Conservation (phyloP, 2,797 vertebrate genomes). For the Enteromius paludinosus region DNA sequence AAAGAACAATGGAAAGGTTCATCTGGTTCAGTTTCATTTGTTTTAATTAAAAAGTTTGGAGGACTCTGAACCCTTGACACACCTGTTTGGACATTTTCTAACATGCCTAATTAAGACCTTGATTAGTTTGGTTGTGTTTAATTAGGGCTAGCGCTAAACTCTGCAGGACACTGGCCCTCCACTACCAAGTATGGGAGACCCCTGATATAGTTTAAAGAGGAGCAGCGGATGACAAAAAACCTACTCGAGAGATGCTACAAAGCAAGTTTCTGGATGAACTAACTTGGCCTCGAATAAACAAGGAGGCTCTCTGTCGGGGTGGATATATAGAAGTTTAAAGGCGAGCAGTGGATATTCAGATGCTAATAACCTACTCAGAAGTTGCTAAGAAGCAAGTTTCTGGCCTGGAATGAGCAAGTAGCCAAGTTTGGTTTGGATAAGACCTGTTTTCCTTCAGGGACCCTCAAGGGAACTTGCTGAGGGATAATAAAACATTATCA, state of each 20-base stretch:
- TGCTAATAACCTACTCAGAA: not conserved
- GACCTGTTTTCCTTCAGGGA: not conserved
- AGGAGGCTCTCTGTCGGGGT: not conserved
- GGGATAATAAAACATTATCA: not conserved
- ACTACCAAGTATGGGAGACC: not conserved
- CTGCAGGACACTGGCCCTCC: not conserved
- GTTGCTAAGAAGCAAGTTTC: not conserved
- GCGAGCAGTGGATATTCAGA: not conserved
- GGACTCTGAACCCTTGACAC: not conserved
- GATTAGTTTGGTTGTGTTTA: not conserved
- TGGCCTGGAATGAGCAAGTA: not conserved
- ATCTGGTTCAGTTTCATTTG: too few species aligned
- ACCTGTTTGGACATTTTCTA: not conserved
- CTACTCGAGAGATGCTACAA: not conserved
- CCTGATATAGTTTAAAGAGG: not conserved
- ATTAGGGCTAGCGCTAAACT: not conserved
- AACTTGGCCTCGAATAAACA: not conserved
- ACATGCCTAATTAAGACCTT: not conserved
- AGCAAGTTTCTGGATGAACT: not conserved
- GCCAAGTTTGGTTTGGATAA: not conserved
- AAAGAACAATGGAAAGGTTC: not conserved
- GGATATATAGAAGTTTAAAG: not conserved
- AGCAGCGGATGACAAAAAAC: not conserved
- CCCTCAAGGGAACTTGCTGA: conserved; percentile 9
- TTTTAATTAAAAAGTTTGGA: too few species aligned